A percentile compares a stretch with the other conserved stretches of the same genome.
Conservation (phyloP, 92 coral and sea anemone species). For the Porites lobata region DNA sequence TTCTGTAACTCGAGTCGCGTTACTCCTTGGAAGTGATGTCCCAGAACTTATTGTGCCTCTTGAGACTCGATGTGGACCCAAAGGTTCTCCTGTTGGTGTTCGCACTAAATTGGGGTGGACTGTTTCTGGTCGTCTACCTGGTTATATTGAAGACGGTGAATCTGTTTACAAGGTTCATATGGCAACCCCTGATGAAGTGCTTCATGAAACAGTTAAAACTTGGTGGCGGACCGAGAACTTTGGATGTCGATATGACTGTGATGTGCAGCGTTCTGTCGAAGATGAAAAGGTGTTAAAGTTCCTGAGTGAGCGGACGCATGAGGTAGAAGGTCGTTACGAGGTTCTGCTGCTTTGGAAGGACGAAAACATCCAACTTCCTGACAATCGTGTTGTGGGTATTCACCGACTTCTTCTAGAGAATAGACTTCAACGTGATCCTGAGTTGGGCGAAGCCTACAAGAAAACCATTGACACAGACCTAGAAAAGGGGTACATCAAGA, state of each 20-base stretch:
- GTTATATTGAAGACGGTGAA: neutral
- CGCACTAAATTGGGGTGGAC: constrained; percentile 65
- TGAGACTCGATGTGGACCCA: constrained; percentile 42
- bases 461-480: constrained; percentile 50
- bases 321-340: constrained; percentile 61
- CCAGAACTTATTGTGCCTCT: constrained; percentile 56
- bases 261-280: too few species aligned
- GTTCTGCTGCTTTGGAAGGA: constrained; percentile 53
- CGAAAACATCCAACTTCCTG: constrained; percentile 20
- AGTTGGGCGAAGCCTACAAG: neutral
- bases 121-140: constrained; percentile 57
- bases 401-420: constrained; percentile 49
- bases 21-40: constrained; percentile 59
- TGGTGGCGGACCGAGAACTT: constrained; percentile 68
- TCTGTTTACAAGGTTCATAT: neutral
- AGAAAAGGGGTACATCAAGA: constrained; percentile 56
- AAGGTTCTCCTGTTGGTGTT: constrained; percentile 58
- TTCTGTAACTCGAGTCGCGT: constrained; percentile 42
- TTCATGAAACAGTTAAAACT: constrained; percentile 30
- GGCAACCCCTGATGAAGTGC: constrained; percentile 48
- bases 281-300: too few species aligned
- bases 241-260: neutral
- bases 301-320: constrained; percentile 11
- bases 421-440: constrained; percentile 33
- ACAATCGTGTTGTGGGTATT: constrained; percentile 31